Evolutionary conservation across 2,113 vertebrate genomes (phyloP).

Genomic region (Puntigrus tetrazona): DNA sequence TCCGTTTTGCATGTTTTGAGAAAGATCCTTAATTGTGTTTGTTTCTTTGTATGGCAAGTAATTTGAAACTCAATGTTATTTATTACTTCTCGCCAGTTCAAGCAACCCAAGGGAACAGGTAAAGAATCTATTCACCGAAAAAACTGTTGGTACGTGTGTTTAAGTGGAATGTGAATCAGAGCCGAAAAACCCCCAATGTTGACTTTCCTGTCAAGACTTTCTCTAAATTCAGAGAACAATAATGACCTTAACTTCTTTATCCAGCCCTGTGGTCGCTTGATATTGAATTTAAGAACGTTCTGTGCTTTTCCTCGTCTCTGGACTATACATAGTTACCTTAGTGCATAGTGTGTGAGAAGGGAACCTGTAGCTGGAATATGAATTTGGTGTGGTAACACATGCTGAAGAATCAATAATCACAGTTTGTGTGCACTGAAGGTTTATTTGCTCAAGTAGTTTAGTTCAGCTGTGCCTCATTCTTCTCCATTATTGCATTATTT

Average conservation of each 20-base stretch:
- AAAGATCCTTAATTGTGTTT: conserved; percentile 34
- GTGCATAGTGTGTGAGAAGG: background rate
- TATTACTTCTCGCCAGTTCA: background rate
- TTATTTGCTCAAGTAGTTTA: background rate
- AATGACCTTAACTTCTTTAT: conserved; percentile 1
- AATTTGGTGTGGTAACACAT: background rate
- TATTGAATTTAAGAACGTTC: background rate
- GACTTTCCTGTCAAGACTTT: background rate
- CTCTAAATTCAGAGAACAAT: background rate
- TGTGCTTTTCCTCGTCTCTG: background rate
- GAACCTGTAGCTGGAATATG: background rate
- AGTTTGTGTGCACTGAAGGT: background rate
- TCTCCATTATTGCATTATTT: background rate
- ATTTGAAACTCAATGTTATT: background rate
- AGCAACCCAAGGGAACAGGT: background rate
- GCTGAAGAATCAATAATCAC: conserved; percentile 17
- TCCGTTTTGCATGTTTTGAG: conserved; percentile 42
- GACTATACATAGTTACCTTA: background rate
- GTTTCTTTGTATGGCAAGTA: background rate
- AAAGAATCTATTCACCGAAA: background rate
- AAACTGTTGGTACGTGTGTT: background rate
- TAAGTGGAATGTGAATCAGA: background rate
- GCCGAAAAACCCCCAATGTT: background rate
- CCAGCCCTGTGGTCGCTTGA: background rate
- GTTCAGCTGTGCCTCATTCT: background rate